Base-by-base conservation (phyloP, 2,113 vertebrate species). In the Solea senegalensis region DNA sequence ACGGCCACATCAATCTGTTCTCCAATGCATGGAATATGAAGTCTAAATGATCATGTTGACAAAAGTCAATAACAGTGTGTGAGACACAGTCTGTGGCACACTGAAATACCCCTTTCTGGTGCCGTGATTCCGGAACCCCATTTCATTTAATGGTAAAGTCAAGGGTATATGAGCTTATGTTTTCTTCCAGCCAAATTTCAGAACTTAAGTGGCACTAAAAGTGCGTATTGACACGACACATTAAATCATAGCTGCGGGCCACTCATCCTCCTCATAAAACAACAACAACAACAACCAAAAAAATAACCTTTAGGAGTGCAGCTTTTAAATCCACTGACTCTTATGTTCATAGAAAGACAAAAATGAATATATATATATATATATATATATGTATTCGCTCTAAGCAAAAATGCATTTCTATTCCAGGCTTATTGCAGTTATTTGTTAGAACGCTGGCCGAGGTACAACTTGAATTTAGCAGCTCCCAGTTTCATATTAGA, bases 151-250 rank as follows among this genome's bases (percentile, higher is more conserved):
- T 34, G 53, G 39, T 60, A 43, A 76, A 39, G 59, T 68, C 10
- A 5, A 16, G 54, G 57, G 8, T 60, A 41, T 0, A 41, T 11
- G 50, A 55, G 54, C 41, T 63, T 56, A 13, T 8, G 14, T 39
- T 69, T 49, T 11, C 52, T 6, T 16, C 28, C 12, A 63, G 26
- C 54, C 16, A 55, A 76, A 75, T 75, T 83, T 68, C 51, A 63
- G 50, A 63, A 43, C 48, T 52, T n/a, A 68, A 56, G 28, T 49
- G 64, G 27, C 40, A 49, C 45, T 69, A 54, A 79, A 78, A 81
- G 77, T 79, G 55, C 5, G 3, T 81, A 80, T 56, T 74, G 66
- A 87, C 26, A 16, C 66, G 40, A 76, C 67, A 65, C 52, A 84
- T 71, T 73, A 73, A 86, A 62, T 50, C 43, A 66, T 9, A 61